phyloP scores from a whole-genome alignment of 2,797 vertebrate genomes.

The Buphagus erythrorhynchus region DNA sequence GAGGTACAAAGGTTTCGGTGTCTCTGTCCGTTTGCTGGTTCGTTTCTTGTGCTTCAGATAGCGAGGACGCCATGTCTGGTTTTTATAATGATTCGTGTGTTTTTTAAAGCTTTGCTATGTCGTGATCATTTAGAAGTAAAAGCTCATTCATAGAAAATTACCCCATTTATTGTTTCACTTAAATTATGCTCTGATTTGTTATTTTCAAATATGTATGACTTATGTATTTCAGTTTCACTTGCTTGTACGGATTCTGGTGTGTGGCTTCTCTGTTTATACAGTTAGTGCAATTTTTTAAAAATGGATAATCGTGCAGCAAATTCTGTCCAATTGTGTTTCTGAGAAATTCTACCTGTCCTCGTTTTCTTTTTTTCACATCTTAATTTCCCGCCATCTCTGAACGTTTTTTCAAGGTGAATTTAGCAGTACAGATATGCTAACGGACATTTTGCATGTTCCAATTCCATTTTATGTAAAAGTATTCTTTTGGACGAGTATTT shows the following conservation, averaged over 20 bases:
- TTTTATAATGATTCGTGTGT: rapidly evolving
- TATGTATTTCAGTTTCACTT: background rate
- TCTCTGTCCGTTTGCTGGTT: rapidly evolving
- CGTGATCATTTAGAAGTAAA: background rate
- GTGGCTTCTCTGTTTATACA: background rate
- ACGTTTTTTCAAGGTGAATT: background rate
- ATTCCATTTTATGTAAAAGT: rapidly evolving
- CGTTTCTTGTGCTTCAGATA: rapidly evolving
- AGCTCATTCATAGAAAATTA: rapidly evolving
- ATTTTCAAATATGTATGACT: background rate
- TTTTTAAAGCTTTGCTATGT: rapidly evolving
- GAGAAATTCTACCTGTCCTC: background rate
- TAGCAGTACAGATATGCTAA: rapidly evolving
- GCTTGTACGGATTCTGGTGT: rapidly evolving
- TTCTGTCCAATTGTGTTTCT: background rate
- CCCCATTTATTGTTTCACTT: rapidly evolving
- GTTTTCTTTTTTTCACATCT: rapidly evolving
- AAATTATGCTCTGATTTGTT: rapidly evolving
- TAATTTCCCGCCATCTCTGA: rapidly evolving
- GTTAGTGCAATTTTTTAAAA: rapidly evolving
- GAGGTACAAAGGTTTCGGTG: rapidly evolving
- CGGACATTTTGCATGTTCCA: rapidly evolving
- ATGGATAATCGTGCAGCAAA: background rate
- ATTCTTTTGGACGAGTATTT: rapidly evolving
- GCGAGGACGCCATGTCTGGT: rapidly evolving